Base-by-base conservation (phyloP, 2,797 vertebrate genomes). In the Hypotaenidia philippensis region DNA sequence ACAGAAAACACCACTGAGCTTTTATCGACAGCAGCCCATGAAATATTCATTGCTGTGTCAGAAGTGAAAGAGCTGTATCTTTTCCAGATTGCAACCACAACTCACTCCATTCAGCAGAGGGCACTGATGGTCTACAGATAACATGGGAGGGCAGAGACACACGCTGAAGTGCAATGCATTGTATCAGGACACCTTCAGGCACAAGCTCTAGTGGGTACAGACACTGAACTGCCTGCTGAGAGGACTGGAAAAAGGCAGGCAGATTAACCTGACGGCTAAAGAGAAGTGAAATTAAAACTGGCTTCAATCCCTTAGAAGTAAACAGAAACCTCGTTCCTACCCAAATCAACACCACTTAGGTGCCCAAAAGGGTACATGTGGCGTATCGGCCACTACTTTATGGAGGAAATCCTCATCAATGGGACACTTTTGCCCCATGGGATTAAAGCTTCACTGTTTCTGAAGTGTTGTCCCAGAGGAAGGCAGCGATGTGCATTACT, bases 41-140 rank as follows among this genome's bases (percentile, higher is more conserved):
- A 94, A 90, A 95, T 91, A 94, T 57, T 94, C 66, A 86, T 55
- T 76, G 85, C 68, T 88, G 75, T 61, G 81, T 34, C 93, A 78
- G 72, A 76, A 93, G 85, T 45, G 85, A 86, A 83, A 1, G 55
- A 90, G 83, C 66, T 79, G 50, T 31, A 65, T 81, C 72, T 93
- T 76, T 86, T 76, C 85, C 83, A 91, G 95, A 81, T 32, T 89
- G 77, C 91, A 96, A 91, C 49, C 93, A 93, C 72, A 93, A 82
- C 89, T 86, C 90, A 34, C 76, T 94, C 87, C 87, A 83, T 50
- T 96, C 96, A 94, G 96, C 84, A 97, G 96, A 96, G 95, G 96
- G 96, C 96, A 97, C 95, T 96, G 96, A 96, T 82, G 88, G 93
- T 94, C 90, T 88, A 80, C 83, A 94, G 91, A 96, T 94, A 96